phyloP scores from a whole-genome alignment of 1,140 invertebrate species.

The Drosophila ohnishii region DNA sequence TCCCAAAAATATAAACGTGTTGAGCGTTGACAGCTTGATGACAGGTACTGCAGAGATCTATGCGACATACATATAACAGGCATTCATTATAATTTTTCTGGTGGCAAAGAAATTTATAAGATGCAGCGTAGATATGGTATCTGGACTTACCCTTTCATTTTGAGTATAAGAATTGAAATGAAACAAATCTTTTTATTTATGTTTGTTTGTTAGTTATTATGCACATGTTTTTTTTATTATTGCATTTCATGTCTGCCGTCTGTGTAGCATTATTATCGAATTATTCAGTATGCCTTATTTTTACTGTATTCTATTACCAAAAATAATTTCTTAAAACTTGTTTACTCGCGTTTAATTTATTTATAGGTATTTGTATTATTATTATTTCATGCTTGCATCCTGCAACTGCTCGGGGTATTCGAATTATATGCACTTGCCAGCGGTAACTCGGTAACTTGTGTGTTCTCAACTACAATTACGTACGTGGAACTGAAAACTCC shows the following conservation, averaged over 20 bases:
- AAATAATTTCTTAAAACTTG: constrained; percentile 82
- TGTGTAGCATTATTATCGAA: constrained; percentile 72
- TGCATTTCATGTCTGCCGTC: constrained; percentile 69
- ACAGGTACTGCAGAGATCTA: too few relatives aligned
- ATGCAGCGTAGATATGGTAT: too few relatives aligned
- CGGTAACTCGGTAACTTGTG: constrained; percentile 60
- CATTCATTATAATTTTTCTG: too few relatives aligned
- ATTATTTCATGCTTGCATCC: constrained; percentile 66
- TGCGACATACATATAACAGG: too few relatives aligned
- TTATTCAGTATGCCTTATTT: constrained; percentile 60
- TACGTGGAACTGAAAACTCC: constrained; percentile 57
- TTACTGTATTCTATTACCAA: constrained; percentile 82
- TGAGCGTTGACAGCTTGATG: too few relatives aligned
- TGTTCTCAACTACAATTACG: constrained; percentile 56
- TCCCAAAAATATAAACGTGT: too few relatives aligned
- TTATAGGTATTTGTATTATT: constrained; percentile 64
- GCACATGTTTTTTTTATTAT: constrained; percentile 80
- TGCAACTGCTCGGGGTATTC: constrained; percentile 31
- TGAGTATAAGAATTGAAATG: background rate
- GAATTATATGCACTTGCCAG: constrained; percentile 60
- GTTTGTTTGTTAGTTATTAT: constrained; percentile 72
- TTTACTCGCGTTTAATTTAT: constrained; percentile 73
- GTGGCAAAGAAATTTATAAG: too few relatives aligned
- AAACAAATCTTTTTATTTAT: background rate
- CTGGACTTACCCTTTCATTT: too few relatives aligned